Percentiles rank a stretch among this genome's conserved stretches.
Evolutionary conservation across 2,797 vertebrate genomes (phyloP).

Genomic region (Oceanodroma leucorhoa): DNA sequence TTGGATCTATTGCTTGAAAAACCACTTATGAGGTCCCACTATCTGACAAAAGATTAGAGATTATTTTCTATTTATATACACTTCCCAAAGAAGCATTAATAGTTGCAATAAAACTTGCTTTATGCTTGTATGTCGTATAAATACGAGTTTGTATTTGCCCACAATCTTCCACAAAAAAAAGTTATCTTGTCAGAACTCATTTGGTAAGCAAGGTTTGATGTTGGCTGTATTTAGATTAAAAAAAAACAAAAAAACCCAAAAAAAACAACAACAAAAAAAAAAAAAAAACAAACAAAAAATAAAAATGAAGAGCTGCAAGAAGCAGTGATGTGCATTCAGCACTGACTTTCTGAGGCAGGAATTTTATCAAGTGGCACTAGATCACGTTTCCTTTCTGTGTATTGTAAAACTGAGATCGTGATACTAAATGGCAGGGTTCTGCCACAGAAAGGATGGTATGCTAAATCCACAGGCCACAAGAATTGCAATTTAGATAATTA

Average conservation of each 20-base stretch:
- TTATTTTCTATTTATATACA: neutral
- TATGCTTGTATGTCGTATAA: neutral
- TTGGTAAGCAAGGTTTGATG: neutral
- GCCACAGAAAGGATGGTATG: neutral
- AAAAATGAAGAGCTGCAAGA: neutral
- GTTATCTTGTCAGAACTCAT: neutral
- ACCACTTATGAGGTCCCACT: neutral
- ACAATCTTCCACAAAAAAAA: neutral
- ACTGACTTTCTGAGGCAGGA: neutral
- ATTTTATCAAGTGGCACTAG: neutral
- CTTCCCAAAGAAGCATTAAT: neutral
- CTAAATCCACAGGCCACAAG: neutral
- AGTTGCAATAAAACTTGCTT: neutral
- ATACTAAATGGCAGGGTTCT: neutral
- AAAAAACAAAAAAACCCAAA: neutral
- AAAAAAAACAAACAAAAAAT: neutral
- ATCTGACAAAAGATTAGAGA: neutral
- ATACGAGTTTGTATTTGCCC: neutral
- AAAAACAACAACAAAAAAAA: neutral
- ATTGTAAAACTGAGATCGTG: neutral
- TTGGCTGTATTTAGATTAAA: neutral
- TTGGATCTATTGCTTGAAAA: neutral
- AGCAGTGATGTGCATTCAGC: neutral
- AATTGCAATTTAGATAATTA: neutral
- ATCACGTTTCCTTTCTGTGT: neutral